Evolutionary conservation across 2,888 invertebrate species (phyloP).

Genomic region (Chloroclystis v-ata): DNA sequence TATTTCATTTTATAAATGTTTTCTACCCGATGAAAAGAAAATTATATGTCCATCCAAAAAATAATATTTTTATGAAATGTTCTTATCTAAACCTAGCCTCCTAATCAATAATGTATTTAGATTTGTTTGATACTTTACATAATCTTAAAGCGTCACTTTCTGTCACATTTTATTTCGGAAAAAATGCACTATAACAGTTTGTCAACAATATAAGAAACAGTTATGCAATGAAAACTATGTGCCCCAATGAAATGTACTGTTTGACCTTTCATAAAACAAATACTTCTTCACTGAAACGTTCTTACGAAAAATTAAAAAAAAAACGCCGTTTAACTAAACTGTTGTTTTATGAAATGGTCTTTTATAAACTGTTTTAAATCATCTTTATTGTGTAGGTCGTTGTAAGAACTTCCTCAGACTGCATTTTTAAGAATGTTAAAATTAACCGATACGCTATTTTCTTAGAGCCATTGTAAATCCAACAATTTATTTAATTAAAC

Average conservation of each 20-base stretch:
- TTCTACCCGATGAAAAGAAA: conserved; percentile 3
- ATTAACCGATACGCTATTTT: conserved; percentile 15
- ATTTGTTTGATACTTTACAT: too few relatives aligned
- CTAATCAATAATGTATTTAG: too few relatives aligned
- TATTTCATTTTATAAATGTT: conserved; percentile 14
- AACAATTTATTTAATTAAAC: conserved; percentile 28
- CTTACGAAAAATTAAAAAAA: too few relatives aligned
- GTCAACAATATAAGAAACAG: neutral
- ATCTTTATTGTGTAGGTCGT: neutral
- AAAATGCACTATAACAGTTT: too few relatives aligned
- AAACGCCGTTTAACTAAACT: too few relatives aligned
- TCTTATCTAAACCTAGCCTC: too few relatives aligned
- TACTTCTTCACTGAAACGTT: too few relatives aligned
- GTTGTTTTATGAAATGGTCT: neutral
- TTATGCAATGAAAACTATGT: neutral
- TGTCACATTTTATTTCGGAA: too few relatives aligned
- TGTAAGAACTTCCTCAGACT: neutral
- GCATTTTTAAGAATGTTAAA: conserved; percentile 1
- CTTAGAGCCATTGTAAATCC: conserved; percentile 23
- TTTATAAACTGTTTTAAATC: neutral
- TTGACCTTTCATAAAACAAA: too few relatives aligned
- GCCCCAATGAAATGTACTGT: neutral
- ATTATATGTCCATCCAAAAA: neutral
- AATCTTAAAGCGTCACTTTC: too few relatives aligned
- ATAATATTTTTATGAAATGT: neutral